Evolutionary conservation across 2,797 vertebrate species (phyloP), one percentile per base, ranked within the genome.

Genomic region (Sus cebifrons): DNA sequence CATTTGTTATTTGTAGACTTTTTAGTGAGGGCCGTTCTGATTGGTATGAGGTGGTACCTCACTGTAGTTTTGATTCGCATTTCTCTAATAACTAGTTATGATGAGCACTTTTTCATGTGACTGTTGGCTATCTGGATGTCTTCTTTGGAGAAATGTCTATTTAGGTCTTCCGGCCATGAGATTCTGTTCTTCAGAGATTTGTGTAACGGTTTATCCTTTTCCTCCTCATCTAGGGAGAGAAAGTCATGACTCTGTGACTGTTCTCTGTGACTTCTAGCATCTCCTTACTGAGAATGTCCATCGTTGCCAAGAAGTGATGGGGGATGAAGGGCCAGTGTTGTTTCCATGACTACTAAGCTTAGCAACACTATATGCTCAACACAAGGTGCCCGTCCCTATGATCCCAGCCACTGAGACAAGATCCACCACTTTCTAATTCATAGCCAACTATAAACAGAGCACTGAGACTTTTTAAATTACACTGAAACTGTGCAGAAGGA

Each of bases 341-440:
- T 68, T 73, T 29, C 40, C 58, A 36, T 6, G n/a, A 36, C 74
- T 5, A 11, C 16, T 8, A 20, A 44, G 44, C 25, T 62, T 0
- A 21, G 13, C 12, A 1, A 16, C 9, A 8, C 68, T 58, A 56
- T 0, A 12, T 0, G 6, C 44, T 83, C 70, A 4, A 0, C 2
- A 12, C 21, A 14, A 36, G 0, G 0, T 1, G 32, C 6, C 3
- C 32, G n/a, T 6, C 8, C 6, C 11, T 1, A 2, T 0, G 1
- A 70, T 2, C 13, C 52, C n/a, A 62, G 25, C 21, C 36, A 10
- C 13, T 4, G 6, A 36, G 0, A 13, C 11, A 11, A 23, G 3
- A 44, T 17, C 32, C 10, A 2, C 13, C 49, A 15, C 68, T 32
- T 56, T 29, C 20, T 27, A 23, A 54, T 7, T 8, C 13, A 27